phyloP scores from a whole-genome alignment of 2,113 vertebrate species.

The Anoura caudifer region DNA sequence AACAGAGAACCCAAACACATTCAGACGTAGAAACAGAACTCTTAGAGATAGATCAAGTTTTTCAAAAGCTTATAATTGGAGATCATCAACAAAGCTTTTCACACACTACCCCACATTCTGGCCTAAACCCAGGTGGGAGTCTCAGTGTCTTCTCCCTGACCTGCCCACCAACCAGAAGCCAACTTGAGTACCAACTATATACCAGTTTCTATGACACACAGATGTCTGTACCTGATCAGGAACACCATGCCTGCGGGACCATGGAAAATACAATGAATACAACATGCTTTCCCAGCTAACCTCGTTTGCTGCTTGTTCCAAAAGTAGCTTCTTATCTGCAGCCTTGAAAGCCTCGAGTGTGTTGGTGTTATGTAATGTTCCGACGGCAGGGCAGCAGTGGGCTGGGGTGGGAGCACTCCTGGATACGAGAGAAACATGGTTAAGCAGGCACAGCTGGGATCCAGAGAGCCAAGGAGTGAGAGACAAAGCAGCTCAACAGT shows the following conservation, averaged over 20 bases:
- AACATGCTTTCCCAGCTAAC: constrained; percentile 73
- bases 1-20: neutral
- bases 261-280: neutral
- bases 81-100: neutral
- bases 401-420: constrained; percentile 90
- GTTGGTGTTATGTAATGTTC: constrained; percentile 94
- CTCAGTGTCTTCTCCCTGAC: neutral
- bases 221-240: neutral
- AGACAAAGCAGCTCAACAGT: neutral
- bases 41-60: neutral
- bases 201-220: neutral
- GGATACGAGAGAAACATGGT: neutral
- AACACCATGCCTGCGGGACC: neutral
- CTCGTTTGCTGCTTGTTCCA: constrained; percentile 92
- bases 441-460: neutral
- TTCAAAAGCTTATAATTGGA: neutral
- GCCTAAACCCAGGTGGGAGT: neutral
- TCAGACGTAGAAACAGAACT: neutral
- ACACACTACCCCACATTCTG: neutral
- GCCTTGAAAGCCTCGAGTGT: constrained; percentile 95
- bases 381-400: constrained; percentile 89
- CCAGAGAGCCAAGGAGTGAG: neutral
- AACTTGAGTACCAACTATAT: fast-evolving
- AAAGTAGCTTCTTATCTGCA: constrained; percentile 92
- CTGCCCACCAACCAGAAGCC: neutral